Base-by-base conservation (phyloP, 1,140 invertebrate genomes). In the Drosophila ironensis region DNA sequence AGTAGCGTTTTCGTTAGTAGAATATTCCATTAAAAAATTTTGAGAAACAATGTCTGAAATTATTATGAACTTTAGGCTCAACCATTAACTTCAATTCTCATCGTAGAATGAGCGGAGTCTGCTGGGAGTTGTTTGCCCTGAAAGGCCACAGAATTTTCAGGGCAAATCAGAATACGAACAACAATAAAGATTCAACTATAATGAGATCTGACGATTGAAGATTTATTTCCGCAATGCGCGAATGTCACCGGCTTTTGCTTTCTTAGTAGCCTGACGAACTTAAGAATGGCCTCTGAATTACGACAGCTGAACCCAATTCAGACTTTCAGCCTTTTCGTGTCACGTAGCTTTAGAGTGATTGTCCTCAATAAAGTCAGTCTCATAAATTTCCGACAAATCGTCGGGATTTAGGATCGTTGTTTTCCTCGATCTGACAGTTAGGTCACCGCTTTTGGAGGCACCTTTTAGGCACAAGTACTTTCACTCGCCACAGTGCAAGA, bases 401-500 rank as follows among this genome's bases (percentile, higher is more conserved):
- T 57, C 19, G 52, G 38, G 44, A 9, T 30, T 25, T 42, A 33
- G 20, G 14, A 6, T 3, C n/a, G 16, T 27, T 19, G 19, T 30
- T 30, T 70, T 46, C 9, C 8, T 17, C 16, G 52, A 2, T 14
- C 27, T 17, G 14, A 53, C n/a, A n/a, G n/a, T 42, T 33, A 69
- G n/a, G 25, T 40, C n/a, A 64, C 7, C 22, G 16, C 30, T 51
- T 50, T 64, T 64, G 37, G 12, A 22, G 63, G 42, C 30, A 19
- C 16, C 27, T 61, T 24, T 17, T 1, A 6, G 11, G n/a, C n/a
- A n/a, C 6, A 6, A 0, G 22, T 51, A 71, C 75, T 80, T 80
- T 67, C 71, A 74, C 70, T 25, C 1, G 11, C 16, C 11, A 8
- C 6, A 20, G 24, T 82, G 69, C 78, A 82, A 77, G 78, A 82